Evolutionary conservation across 2,888 invertebrate genomes (phyloP).

Genomic region (Dolomedes plantarius): DNA sequence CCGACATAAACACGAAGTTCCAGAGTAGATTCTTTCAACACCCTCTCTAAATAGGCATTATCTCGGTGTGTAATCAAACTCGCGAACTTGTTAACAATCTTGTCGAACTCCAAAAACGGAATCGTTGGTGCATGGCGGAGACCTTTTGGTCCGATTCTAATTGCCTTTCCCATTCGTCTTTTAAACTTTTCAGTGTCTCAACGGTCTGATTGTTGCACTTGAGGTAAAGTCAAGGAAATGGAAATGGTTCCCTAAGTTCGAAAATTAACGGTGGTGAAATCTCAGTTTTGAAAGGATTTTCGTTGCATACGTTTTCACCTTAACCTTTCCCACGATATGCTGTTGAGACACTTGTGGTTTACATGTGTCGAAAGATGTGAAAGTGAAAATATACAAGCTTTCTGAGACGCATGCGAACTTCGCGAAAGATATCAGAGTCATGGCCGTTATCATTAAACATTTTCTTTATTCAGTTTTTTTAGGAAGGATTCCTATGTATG

Average conservation of each 20-base stretch:
- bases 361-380: neutral
- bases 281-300: neutral
- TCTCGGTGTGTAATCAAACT: neutral
- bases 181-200: neutral
- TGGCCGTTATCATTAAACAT: neutral
- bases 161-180: neutral
- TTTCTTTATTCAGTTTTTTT: too few relatives aligned
- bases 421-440: neutral
- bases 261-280: neutral
- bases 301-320: neutral
- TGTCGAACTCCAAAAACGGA: neutral
- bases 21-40: neutral
- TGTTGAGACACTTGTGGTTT: neutral
- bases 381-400: neutral
- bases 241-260: neutral
- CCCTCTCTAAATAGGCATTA: neutral
- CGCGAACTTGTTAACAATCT: neutral
- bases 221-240: neutral
- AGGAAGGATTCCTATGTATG: too few relatives aligned
- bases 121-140: neutral
- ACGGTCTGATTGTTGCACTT: conserved; percentile 23
- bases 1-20: too few relatives aligned
- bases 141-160: neutral
- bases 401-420: neutral
- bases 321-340: neutral